Evolutionary conservation across 2,797 vertebrate species (phyloP).

Genomic region (Sciurus carolinensis): DNA sequence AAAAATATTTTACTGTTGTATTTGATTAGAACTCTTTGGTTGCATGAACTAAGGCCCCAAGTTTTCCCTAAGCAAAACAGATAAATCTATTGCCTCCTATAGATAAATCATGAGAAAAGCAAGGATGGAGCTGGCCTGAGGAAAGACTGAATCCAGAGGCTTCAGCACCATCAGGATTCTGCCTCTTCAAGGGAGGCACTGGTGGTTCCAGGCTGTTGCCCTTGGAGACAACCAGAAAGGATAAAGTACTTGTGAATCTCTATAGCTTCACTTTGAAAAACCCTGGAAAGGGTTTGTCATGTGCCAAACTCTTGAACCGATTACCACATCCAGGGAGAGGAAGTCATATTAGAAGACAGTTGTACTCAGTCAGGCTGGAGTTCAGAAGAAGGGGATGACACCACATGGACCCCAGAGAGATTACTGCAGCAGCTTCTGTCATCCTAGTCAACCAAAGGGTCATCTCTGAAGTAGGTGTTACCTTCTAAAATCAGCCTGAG

Average conservation of each 20-base stretch:
- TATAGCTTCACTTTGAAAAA: not conserved
- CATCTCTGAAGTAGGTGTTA: not conserved
- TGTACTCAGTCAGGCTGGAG: not conserved
- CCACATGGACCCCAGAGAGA: not conserved
- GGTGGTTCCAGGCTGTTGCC: not conserved
- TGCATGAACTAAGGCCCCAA: not conserved
- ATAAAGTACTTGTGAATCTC: not conserved
- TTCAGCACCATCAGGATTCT: not conserved
- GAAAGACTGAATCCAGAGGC: not conserved
- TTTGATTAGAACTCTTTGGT: conserved; percentile 6
- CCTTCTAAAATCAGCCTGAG: not conserved
- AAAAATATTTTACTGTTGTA: not conserved
- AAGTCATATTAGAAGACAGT: not conserved
- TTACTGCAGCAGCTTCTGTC: not conserved
- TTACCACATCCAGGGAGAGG: not conserved
- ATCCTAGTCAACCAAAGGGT: not conserved
- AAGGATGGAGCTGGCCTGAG: not conserved
- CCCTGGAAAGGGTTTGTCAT: not conserved
- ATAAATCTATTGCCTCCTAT: not conserved
- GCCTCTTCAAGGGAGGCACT: not conserved
- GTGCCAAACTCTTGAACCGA: not conserved
- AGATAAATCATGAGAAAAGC: not conserved
- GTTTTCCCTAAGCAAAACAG: not conserved
- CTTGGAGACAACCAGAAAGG: not conserved
- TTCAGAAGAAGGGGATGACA: not conserved